Percentiles rank a stretch among this genome's conserved stretches.
phyloP scores from a whole-genome alignment of 53 echinoderm and acorn worm species.

The Stichopus horrens region DNA sequence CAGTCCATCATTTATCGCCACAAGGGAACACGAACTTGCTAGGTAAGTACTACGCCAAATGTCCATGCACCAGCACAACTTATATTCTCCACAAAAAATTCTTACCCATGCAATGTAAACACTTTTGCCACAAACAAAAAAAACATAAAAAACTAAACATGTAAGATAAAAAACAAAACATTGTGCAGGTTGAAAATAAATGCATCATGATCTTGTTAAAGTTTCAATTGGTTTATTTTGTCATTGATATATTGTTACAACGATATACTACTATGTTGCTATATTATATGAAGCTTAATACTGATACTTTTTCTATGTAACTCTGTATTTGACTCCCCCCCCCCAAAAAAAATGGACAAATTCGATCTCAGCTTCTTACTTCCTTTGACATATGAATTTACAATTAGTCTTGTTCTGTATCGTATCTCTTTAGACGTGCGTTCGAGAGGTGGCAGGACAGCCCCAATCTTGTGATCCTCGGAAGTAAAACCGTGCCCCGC shows the following conservation, averaged over 20 bases:
- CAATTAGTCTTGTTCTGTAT: background rate
- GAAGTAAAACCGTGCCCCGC: conserved; percentile 70
- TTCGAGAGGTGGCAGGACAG: conserved; percentile 82
- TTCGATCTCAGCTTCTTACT: background rate
- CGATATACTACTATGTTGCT: background rate
- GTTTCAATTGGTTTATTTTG: too few species aligned
- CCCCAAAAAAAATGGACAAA: background rate
- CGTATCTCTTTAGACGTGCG: conserved; percentile 59
- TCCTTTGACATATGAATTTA: background rate
- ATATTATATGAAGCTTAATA: background rate
- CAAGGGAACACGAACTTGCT: conserved; percentile 74
- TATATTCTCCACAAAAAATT: too few species aligned
- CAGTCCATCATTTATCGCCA: conserved; percentile 75
- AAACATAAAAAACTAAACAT: too few species aligned
- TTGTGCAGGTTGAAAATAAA: too few species aligned
- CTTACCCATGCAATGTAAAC: too few species aligned
- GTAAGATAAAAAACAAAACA: too few species aligned
- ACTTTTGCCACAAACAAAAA: too few species aligned
- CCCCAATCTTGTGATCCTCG: conserved; percentile 78
- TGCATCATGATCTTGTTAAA: too few species aligned
- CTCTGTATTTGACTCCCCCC: background rate
- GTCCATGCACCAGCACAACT: background rate
- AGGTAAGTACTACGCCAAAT: conserved; percentile 56
- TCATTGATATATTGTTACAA: too few species aligned
- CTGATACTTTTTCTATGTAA: background rate